phyloP scores from a whole-genome alignment of 1,140 invertebrate species.

The Bombus pyrosoma region DNA sequence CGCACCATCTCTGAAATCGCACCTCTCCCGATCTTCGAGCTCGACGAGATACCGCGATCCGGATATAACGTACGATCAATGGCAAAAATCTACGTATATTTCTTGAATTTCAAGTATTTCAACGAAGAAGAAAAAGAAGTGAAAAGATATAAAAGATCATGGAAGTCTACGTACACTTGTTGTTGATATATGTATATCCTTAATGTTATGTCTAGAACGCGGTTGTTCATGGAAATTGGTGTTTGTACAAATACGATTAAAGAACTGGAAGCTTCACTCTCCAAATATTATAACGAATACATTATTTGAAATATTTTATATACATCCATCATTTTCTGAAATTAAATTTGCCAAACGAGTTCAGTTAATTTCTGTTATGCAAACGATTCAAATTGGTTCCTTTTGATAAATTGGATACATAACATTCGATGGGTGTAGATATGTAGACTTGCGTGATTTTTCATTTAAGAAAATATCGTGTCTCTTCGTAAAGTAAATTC shows the following conservation, averaged over 20 bases:
- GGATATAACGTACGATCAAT: neutral
- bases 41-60: slow-evolving; percentile 36
- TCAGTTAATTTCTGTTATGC: too few relatives aligned
- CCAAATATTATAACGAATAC: too few relatives aligned
- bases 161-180: neutral
- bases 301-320: too few relatives aligned
- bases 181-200: neutral
- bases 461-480: neutral
- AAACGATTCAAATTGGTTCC: neutral
- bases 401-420: neutral
- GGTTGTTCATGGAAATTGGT: neutral
- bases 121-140: neutral
- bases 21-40: slow-evolving; percentile 49
- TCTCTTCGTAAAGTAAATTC: neutral
- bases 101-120: too few relatives aligned
- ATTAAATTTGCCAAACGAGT: neutral
- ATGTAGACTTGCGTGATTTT: neutral
- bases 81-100: neutral
- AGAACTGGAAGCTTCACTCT: neutral
- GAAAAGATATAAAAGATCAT: too few relatives aligned
- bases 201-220: neutral
- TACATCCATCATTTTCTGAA: neutral
- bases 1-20: slow-evolving; percentile 56
- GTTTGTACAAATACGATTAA: neutral
- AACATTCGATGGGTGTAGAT: neutral